These are phyloP conservation scores for Polypedilum vanderplanki DNA, from an alignment of 1,140 invertebrate genomes.

Conservation along the genomic window DNA sequence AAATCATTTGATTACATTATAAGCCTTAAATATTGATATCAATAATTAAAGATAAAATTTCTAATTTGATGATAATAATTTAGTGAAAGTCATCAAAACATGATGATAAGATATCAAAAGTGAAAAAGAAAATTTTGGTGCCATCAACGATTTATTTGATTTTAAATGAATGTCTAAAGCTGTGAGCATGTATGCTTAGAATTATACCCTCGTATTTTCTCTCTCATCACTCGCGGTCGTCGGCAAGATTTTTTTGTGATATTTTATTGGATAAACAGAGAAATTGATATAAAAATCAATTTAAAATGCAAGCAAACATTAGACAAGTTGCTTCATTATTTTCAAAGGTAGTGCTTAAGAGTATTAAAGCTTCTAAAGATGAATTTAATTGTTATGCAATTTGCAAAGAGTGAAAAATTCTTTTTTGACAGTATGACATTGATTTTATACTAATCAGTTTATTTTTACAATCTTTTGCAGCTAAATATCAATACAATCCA, in stretches of 20 bases:
- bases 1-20: no score
- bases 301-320: constrained; percentile 16
- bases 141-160: no score
- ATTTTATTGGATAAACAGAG: neutral
- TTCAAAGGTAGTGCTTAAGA: neutral
- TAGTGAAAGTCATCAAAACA: no score
- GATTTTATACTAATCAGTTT: neutral
- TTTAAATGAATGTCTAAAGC: no score
- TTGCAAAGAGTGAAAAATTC: neutral
- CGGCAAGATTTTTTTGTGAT: neutral
- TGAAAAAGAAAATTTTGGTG: no score
- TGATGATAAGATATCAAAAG: no score
- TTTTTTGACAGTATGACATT: neutral
- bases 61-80: no score
- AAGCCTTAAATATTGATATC: no score
- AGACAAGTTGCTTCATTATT: constrained; percentile 7
- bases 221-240: no score
- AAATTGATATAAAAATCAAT: neutral
- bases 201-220: no score
- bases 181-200: no score
- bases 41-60: no score
- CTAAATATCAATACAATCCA: constrained; percentile 39
- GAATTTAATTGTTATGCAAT: constrained; percentile 24
- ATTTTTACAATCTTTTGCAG: constrained; percentile 34
- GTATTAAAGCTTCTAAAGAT: neutral